These are phyloP conservation scores for Ochropleura plecta DNA, from an alignment of 2,888 invertebrate species.

Conservation along the genomic window DNA sequence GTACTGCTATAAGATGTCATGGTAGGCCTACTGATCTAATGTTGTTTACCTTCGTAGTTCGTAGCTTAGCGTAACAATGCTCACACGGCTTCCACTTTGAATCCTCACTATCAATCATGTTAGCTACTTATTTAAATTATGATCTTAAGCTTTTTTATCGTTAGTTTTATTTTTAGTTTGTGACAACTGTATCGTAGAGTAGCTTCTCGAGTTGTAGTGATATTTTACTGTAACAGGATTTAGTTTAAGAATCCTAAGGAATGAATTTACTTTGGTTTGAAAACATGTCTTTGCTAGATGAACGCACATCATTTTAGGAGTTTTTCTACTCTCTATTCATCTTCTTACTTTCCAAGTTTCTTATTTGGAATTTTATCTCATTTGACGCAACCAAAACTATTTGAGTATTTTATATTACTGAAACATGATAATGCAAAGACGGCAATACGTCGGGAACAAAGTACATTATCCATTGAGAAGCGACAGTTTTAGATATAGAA, in stretches of 20 bases:
- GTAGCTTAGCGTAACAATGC: constrained; percentile 15
- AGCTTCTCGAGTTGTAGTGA: constrained; percentile 36
- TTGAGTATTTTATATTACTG: neutral
- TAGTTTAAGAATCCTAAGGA: constrained; percentile 24
- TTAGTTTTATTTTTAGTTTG: constrained; percentile 33
- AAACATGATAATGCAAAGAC: constrained; percentile 5
- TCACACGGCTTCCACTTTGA: constrained; percentile 7
- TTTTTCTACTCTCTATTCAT: constrained; percentile 20
- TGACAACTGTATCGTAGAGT: constrained; percentile 36
- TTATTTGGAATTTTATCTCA: neutral
- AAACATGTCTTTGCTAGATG: constrained; percentile 35
- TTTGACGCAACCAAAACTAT: constrained; percentile 13
- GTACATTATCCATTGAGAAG: constrained; percentile 32
- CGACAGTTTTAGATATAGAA: constrained; percentile 30
- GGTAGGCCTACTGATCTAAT: too few species aligned
- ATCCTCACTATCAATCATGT: constrained; percentile 55
- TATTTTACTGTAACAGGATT: constrained; percentile 39
- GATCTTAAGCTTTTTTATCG: constrained; percentile 44
- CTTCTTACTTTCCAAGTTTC: constrained; percentile 5
- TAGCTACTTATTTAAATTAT: constrained; percentile 59
- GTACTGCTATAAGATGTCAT: too few species aligned
- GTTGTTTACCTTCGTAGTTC: constrained; percentile 8
- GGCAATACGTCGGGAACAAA: constrained; percentile 43
- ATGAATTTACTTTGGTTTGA: constrained; percentile 30
- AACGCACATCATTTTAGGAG: constrained; percentile 43